These are phyloP conservation scores for Zoanthus sansibaricus DNA, from an alignment of 92 coral and sea anemone species.

Conservation along the genomic window DNA sequence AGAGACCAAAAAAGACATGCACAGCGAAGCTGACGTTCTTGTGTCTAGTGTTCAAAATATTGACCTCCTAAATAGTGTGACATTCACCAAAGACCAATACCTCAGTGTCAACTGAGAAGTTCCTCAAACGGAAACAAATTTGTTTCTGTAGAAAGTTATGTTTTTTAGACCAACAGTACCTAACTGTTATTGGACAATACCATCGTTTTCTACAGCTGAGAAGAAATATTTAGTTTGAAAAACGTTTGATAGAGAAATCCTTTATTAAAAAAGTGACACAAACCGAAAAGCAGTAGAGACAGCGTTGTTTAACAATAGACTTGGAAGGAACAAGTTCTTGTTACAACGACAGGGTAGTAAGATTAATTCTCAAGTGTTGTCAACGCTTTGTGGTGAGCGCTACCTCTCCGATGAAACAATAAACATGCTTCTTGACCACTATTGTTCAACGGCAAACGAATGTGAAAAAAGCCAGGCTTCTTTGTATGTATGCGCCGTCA, in stretches of 20 bases:
- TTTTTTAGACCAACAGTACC: neutral
- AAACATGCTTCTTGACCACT: no score
- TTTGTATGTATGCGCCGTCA: no score
- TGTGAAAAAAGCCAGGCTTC: no score
- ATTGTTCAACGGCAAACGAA: no score
- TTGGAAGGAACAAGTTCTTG: constrained; percentile 14
- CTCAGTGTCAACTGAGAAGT: constrained; percentile 44
- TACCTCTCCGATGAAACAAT: no score
- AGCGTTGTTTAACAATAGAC: constrained; percentile 44
- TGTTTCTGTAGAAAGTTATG: neutral
- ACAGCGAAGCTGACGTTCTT: constrained; percentile 51
- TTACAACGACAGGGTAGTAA: constrained; percentile 26
- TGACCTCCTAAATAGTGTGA: constrained; percentile 43
- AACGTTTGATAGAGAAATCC: constrained; percentile 34
- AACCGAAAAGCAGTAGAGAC: constrained; percentile 19
- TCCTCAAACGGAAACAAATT: neutral
- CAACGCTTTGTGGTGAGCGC: no score
- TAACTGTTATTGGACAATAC: neutral
- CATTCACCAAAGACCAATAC: constrained; percentile 66
- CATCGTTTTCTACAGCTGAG: neutral
- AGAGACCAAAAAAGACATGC: constrained; percentile 8
- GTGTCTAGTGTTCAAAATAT: constrained; percentile 26
- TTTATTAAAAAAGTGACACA: neutral
- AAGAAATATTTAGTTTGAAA: constrained; percentile 19
- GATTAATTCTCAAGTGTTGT: no score